Evolutionary conservation across 2,888 invertebrate species (phyloP).

Genomic region (Drosophila atripex): DNA sequence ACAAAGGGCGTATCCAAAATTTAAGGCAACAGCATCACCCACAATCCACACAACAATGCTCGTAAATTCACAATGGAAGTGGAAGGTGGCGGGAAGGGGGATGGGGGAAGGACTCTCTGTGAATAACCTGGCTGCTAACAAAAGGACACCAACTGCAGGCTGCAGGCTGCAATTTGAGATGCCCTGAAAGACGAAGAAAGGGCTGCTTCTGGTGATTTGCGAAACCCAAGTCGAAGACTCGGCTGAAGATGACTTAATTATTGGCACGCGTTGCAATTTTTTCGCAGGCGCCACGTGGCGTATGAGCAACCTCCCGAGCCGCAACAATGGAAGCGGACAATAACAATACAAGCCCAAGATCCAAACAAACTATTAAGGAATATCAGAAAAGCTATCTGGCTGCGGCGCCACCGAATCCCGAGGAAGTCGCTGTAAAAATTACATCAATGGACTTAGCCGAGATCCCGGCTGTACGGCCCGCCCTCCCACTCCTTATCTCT

Average conservation of each 20-base stretch:
- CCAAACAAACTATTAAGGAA: slow-evolving; percentile 40
- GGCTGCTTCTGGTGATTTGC: slow-evolving; percentile 29
- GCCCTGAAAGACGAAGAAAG: slow-evolving; percentile 51
- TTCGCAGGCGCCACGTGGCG: slow-evolving; percentile 71
- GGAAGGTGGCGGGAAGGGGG: not conserved
- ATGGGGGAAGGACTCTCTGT: slow-evolving; percentile 69
- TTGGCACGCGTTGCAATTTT: slow-evolving; percentile 81
- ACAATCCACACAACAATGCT: slow-evolving; percentile 65
- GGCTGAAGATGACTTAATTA: slow-evolving; percentile 72
- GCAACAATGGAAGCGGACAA: slow-evolving; percentile 45
- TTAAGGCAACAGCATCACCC: slow-evolving; percentile 65
- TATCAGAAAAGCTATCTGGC: slow-evolving; percentile 56
- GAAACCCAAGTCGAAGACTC: slow-evolving; percentile 15
- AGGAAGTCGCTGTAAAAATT: slow-evolving; percentile 70
- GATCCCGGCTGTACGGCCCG: slow-evolving; percentile 14
- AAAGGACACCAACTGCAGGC: slow-evolving; percentile 76
- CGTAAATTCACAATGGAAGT: slow-evolving; percentile 54
- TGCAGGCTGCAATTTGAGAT: slow-evolving; percentile 70
- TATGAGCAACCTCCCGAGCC: slow-evolving; percentile 69
- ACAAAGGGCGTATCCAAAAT: slow-evolving; percentile 73
- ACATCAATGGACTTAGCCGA: slow-evolving; percentile 64
- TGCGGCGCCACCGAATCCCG: slow-evolving; percentile 54
- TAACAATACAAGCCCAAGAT: slow-evolving; percentile 27
- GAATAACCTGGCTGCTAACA: slow-evolving; percentile 66
- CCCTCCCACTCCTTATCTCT: not conserved